phyloP scores from a whole-genome alignment of 2,888 invertebrate genomes.

The Endomychus coccineus region DNA sequence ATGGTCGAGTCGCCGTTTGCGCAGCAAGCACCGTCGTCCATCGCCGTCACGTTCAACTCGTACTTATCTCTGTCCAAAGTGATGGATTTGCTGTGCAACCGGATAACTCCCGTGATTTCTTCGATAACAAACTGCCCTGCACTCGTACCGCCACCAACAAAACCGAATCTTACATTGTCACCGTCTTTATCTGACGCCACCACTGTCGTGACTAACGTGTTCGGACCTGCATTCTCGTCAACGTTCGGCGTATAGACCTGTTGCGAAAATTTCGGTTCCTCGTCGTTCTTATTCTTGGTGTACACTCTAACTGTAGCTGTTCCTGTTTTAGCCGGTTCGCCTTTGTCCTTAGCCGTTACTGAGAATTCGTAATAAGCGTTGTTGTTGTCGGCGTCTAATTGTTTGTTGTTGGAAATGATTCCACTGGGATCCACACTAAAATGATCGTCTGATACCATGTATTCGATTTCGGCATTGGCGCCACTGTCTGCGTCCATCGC shows the following conservation, averaged over 20 bases:
- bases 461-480: slow-evolving; percentile 90
- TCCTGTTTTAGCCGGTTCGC: slow-evolving; percentile 86
- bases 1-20: slow-evolving; percentile 79
- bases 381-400: slow-evolving; percentile 92
- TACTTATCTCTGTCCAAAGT: slow-evolving; percentile 88
- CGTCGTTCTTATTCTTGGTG: slow-evolving; percentile 97
- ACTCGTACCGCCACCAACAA: slow-evolving; percentile 82
- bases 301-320: slow-evolving; percentile 91
- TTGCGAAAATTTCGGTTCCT: slow-evolving; percentile 93
- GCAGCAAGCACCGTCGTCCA: slow-evolving; percentile 97
- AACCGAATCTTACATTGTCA: slow-evolving; percentile 88
- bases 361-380: slow-evolving; percentile 93
- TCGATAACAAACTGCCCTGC: slow-evolving; percentile 93
- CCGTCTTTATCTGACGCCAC: slow-evolving; percentile 97
- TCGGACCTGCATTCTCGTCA: slow-evolving; percentile 91
- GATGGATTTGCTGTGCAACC: slow-evolving; percentile 79
- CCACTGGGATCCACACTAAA: slow-evolving; percentile 92
- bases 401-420: slow-evolving; percentile 86
- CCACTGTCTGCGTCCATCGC: slow-evolving; percentile 95
- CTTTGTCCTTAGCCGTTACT: slow-evolving; percentile 91
- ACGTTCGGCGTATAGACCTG: slow-evolving; percentile 95
- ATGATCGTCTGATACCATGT: slow-evolving; percentile 85
- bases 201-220: slow-evolving; percentile 91
- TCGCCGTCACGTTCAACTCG: slow-evolving; percentile 92
- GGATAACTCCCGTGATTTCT: slow-evolving; percentile 90